Percentiles rank a stretch among this genome's conserved stretches.
Evolutionary conservation across 2,797 vertebrate species (phyloP).

Genomic region (Remorina albescens): DNA sequence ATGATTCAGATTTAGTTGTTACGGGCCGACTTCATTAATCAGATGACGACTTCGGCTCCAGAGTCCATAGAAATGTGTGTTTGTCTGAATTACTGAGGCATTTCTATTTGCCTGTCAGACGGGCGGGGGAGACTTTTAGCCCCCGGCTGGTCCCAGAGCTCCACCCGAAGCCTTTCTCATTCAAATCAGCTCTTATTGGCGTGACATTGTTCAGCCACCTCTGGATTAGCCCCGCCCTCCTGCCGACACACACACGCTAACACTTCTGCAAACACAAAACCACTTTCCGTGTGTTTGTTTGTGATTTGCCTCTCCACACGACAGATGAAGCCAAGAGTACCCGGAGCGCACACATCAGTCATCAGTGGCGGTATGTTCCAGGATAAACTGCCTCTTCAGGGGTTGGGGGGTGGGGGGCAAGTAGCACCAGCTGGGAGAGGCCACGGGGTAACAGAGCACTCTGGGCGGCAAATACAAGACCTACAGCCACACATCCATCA

Average conservation of each 20-base stretch:
- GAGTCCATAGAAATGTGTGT: background rate
- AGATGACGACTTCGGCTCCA: background rate
- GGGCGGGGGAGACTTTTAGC: background rate
- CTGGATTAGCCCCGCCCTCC: slow-evolving; percentile 41
- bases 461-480: slow-evolving; percentile 25
- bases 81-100: background rate
- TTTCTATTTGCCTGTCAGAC: slow-evolving; percentile 26
- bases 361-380: slow-evolving; percentile 62
- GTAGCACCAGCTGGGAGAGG: slow-evolving; percentile 64
- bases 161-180: slow-evolving; percentile 53
- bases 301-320: slow-evolving; percentile 28
- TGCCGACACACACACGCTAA: slow-evolving; percentile 20
- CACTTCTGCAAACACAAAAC: slow-evolving; percentile 27
- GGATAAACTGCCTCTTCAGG: slow-evolving; percentile 57
- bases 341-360: slow-evolving; percentile 47
- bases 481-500: slow-evolving; percentile 45
- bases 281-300: slow-evolving; percentile 27
- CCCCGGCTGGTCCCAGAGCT: slow-evolving; percentile 22
- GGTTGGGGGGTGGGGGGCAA: slow-evolving; percentile 39
- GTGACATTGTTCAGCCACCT: slow-evolving; percentile 63
- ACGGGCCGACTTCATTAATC: background rate
- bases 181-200: slow-evolving; percentile 69
- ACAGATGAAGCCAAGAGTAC: slow-evolving; percentile 23
- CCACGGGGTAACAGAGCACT: slow-evolving; percentile 47
- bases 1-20: too few species aligned